Evolutionary conservation across 2,113 vertebrate species (phyloP).

Genomic region (Apus apus): DNA sequence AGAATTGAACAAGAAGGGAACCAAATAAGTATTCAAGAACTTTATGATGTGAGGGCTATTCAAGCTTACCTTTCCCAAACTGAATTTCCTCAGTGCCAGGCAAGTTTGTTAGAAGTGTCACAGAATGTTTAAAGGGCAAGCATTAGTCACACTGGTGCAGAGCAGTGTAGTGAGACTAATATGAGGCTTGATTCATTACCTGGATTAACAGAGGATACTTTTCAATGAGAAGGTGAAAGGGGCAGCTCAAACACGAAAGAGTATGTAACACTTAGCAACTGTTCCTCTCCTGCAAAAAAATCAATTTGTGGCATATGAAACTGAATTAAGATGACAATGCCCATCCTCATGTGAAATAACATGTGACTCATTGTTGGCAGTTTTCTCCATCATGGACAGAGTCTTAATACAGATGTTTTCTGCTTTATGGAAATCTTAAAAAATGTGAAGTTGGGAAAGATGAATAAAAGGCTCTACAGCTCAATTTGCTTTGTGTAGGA

Average conservation of each 20-base stretch:
- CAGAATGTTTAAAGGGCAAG: constrained; percentile 40
- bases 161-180: not conserved
- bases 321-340: not conserved
- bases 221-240: constrained; percentile 16
- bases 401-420: not conserved
- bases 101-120: not conserved
- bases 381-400: not conserved
- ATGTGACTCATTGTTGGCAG: not conserved
- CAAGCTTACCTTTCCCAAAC: not conserved
- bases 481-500: not conserved
- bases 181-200: not conserved
- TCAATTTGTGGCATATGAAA: not conserved
- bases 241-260: not conserved
- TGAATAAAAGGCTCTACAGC: not conserved
- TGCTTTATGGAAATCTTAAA: not conserved
- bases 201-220: not conserved
- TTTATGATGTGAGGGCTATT: not conserved
- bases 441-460: not conserved
- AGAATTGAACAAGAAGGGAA: not conserved
- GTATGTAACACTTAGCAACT: not conserved
- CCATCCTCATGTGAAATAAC: not conserved
- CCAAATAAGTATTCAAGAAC: not conserved
- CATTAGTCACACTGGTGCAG: constrained; percentile 16
- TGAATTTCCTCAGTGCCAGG: not conserved
- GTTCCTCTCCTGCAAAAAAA: not conserved